Evolutionary conservation across 1,140 invertebrate species (phyloP).

Genomic region (Aphidius ervi): DNA sequence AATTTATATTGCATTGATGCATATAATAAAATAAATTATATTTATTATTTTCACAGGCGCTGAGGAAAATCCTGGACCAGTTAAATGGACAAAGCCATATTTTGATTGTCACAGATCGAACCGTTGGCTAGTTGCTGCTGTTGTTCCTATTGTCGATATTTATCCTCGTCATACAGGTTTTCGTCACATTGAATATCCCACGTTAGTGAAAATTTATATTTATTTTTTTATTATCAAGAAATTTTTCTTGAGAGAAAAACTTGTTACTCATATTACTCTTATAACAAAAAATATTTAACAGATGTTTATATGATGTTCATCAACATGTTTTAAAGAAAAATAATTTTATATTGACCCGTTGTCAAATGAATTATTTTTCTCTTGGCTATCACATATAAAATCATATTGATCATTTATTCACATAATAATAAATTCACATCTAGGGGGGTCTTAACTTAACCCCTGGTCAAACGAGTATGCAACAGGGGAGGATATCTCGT

Average conservation of each 20-base stretch:
- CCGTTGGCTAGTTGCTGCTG: slow-evolving; percentile 91
- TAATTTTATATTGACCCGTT: no score
- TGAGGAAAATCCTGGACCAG: slow-evolving; percentile 84
- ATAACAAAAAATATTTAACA: background rate
- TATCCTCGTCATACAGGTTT: slow-evolving; percentile 92
- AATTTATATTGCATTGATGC: background rate
- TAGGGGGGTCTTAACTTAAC: background rate
- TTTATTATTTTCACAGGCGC: slow-evolving; percentile 59
- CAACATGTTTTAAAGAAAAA: slow-evolving; percentile 12
- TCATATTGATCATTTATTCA: slow-evolving; percentile 9
- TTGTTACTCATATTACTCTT: slow-evolving; percentile 10
- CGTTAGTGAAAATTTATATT: slow-evolving; percentile 58
- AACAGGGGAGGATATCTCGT: no score
- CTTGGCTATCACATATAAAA: no score
- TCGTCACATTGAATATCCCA: slow-evolving; percentile 92
- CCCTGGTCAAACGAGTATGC: slow-evolving; percentile 17
- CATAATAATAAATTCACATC: slow-evolving; percentile 12
- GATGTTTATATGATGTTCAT: background rate
- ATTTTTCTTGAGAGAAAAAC: slow-evolving; percentile 11
- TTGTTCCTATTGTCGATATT: slow-evolving; percentile 91
- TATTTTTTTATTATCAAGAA: slow-evolving; percentile 23
- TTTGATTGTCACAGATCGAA: slow-evolving; percentile 95
- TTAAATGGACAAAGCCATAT: slow-evolving; percentile 91
- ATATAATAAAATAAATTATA: slow-evolving; percentile 19
- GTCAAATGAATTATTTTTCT: no score